These are phyloP conservation scores for Tipula unca DNA, from an alignment of 2,888 invertebrate genomes.

Conservation along the genomic window DNA sequence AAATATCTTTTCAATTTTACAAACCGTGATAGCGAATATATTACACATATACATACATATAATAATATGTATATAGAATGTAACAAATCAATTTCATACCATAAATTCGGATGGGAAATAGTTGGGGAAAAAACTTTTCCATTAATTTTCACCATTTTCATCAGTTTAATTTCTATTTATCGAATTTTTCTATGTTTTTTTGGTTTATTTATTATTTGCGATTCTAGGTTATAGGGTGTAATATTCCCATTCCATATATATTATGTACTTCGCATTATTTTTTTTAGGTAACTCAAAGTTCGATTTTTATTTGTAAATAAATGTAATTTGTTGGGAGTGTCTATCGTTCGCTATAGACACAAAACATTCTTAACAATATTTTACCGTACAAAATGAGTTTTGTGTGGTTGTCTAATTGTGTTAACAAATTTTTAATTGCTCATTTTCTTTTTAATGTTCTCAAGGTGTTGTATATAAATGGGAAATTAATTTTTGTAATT, in stretches of 20 bases:
- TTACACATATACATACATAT: too few species aligned
- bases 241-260: not conserved
- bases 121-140: not conserved
- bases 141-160: not conserved
- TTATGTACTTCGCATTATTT: not conserved
- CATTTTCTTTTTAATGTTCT: not conserved
- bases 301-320: not conserved
- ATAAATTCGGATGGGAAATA: not conserved
- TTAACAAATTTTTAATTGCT: constrained; percentile 4
- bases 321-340: not conserved
- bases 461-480: not conserved
- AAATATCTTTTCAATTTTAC: not conserved
- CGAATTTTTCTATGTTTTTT: not conserved
- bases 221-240: not conserved
- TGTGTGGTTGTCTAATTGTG: not conserved
- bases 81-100: not conserved
- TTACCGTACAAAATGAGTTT: not conserved
- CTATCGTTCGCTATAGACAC: not conserved
- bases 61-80: not conserved
- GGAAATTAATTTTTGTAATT: not conserved
- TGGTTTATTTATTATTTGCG: not conserved
- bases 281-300: not conserved
- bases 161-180: not conserved
- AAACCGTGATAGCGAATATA: not conserved
- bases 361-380: too few species aligned